phyloP scores from a whole-genome alignment of 2,113 vertebrate species.

The Dipodomys stephensi region DNA sequence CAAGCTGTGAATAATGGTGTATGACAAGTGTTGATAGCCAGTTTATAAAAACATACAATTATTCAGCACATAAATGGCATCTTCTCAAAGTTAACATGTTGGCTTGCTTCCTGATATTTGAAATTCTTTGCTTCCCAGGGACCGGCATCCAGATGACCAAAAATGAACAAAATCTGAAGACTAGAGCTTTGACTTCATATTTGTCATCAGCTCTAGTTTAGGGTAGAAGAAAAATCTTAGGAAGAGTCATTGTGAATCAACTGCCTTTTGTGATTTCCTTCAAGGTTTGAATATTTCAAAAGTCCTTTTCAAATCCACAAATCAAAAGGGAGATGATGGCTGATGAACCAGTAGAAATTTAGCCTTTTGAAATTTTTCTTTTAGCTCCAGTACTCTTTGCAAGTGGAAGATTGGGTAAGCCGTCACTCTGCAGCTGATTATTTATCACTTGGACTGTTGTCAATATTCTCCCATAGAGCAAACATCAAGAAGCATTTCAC shows the following conservation, averaged over 20 bases:
- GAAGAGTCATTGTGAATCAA: background rate
- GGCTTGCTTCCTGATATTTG: constrained; percentile 44
- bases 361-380: background rate
- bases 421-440: background rate
- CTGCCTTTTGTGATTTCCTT: constrained; percentile 37
- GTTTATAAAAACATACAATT: constrained; percentile 51
- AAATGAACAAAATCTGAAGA: constrained; percentile 62
- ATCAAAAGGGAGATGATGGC: constrained; percentile 26
- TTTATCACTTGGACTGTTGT: constrained; percentile 21
- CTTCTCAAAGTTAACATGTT: constrained; percentile 53
- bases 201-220: constrained; percentile 12
- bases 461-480: background rate
- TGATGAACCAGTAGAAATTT: constrained; percentile 7
- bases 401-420: background rate
- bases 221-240: background rate
- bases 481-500: background rate
- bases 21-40: constrained; percentile 52
- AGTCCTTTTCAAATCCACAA: background rate
- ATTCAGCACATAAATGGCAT: constrained; percentile 23
- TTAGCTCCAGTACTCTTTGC: constrained; percentile 1
- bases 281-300: background rate
- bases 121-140: constrained; percentile 50
- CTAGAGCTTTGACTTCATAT: background rate
- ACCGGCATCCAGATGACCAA: constrained; percentile 49
- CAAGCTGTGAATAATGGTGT: background rate